phyloP scores from a whole-genome alignment of 2,113 vertebrate species.

The Corvus hawaiiensis region DNA sequence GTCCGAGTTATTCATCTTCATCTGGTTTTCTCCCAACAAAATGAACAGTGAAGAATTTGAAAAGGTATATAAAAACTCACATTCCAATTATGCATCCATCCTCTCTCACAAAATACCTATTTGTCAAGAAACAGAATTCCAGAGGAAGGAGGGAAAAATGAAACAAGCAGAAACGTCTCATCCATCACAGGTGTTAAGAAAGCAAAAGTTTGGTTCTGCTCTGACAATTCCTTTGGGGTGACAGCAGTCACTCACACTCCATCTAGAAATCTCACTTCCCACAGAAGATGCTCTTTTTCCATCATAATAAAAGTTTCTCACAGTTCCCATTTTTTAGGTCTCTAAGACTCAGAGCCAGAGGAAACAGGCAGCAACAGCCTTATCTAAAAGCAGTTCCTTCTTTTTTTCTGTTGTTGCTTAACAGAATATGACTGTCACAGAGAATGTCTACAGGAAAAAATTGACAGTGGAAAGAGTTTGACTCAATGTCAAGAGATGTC shows the following conservation, averaged over 20 bases:
- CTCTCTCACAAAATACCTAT: neutral
- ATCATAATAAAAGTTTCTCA: neutral
- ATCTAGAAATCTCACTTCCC: neutral
- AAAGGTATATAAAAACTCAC: neutral
- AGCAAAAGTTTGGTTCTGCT: neutral
- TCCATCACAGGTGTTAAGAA: neutral
- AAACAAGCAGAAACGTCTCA: neutral
- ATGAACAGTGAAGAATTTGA: neutral
- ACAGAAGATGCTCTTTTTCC: neutral
- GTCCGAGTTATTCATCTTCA: neutral
- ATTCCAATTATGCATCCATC: rapidly evolving
- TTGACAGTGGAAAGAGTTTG: neutral
- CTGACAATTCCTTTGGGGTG: neutral
- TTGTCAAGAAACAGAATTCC: neutral
- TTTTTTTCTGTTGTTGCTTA: neutral
- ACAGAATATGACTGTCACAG: neutral
- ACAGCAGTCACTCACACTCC: neutral
- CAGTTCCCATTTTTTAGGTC: neutral
- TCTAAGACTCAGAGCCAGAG: neutral
- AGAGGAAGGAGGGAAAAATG: neutral
- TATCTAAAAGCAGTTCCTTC: neutral
- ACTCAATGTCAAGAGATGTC: neutral
- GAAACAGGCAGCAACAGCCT: neutral
- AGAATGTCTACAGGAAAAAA: neutral
- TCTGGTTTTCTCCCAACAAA: neutral